These are phyloP conservation scores for Antigone vipio DNA, from an alignment of 2,113 vertebrate genomes.

Conservation along the genomic window DNA sequence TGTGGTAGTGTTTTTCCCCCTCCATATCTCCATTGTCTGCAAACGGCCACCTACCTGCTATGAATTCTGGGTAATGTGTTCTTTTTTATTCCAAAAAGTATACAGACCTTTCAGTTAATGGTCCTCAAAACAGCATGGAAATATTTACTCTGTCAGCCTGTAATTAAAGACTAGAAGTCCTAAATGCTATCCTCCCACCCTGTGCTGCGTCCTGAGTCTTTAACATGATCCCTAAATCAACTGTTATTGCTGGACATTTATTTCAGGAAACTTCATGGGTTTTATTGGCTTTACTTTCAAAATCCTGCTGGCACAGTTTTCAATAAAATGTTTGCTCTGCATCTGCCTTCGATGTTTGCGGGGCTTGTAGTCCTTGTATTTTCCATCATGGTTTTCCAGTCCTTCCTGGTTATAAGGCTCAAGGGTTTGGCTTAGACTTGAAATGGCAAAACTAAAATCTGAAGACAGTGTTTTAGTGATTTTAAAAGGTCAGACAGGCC, in stretches of 20 bases:
- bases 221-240: background rate
- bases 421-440: background rate
- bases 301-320: background rate
- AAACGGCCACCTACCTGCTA: background rate
- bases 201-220: background rate
- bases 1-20: background rate
- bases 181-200: background rate
- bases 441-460: background rate
- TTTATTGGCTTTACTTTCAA: background rate
- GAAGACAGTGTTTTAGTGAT: background rate
- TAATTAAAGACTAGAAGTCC: background rate
- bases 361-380: background rate
- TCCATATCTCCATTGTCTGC: background rate
- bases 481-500: background rate
- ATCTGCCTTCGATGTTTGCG: background rate
- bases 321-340: background rate
- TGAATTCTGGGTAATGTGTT: background rate
- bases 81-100: background rate
- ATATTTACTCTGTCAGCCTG: background rate
- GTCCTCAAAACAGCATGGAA: background rate
- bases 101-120: background rate
- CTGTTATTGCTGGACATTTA: background rate
- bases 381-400: background rate
- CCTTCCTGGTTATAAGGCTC: background rate
- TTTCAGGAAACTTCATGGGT: background rate